Percentiles rank a stretch among this genome's conserved stretches.
phyloP scores from a whole-genome alignment of 2,797 vertebrate genomes.

The Eospalax fontanierii region DNA sequence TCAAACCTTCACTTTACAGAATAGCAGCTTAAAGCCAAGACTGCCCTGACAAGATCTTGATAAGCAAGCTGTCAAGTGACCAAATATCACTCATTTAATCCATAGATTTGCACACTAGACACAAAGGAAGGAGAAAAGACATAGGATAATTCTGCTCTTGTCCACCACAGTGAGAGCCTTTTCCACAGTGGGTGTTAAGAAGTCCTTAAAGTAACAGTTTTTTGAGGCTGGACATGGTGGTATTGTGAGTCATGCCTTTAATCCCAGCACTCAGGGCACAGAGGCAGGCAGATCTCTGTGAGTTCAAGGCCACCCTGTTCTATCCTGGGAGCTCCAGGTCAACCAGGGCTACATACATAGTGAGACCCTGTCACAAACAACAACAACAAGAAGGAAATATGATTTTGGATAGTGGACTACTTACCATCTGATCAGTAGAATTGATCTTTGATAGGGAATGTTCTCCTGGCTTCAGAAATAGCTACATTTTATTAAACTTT shows the following conservation, averaged over 20 bases:
- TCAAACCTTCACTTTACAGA: neutral
- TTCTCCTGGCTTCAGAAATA: constrained; percentile 43
- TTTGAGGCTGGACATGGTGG: too few species aligned
- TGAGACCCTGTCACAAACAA: too few species aligned
- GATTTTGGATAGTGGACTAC: neutral
- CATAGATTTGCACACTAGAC: neutral
- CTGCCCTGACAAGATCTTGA: neutral
- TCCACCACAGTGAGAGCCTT: neutral
- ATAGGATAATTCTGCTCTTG: neutral
- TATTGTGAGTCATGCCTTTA: too few species aligned
- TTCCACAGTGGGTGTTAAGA: neutral
- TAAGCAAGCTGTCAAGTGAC: neutral
- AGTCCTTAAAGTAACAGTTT: neutral
- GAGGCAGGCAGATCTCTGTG: too few species aligned
- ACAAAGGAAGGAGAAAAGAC: neutral
- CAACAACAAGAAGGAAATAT: too few species aligned
- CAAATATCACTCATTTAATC: neutral
- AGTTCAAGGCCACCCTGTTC: too few species aligned
- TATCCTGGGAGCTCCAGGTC: too few species aligned
- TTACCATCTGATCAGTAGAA: neutral
- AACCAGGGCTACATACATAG: too few species aligned
- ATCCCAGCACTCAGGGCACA: too few species aligned
- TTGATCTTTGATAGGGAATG: neutral
- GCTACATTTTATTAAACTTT: constrained; percentile 15
- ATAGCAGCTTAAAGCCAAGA: neutral